phyloP scores from a whole-genome alignment of 1,140 invertebrate species.

The Mya arenaria region DNA sequence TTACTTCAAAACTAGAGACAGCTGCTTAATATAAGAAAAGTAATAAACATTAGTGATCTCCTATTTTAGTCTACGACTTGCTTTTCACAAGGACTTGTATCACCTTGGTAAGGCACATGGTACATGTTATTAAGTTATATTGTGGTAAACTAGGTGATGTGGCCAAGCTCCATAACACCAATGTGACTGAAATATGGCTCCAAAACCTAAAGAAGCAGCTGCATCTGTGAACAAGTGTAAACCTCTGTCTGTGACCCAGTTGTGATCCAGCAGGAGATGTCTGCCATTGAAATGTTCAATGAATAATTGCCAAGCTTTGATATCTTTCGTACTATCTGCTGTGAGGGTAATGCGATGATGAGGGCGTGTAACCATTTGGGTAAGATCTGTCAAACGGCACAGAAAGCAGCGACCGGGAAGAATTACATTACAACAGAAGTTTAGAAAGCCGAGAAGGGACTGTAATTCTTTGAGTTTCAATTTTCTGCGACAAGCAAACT shows the following conservation, averaged over 20 bases:
- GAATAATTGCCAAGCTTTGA: slow-evolving; percentile 26
- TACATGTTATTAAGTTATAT: too few species aligned
- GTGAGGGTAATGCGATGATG: slow-evolving; percentile 40
- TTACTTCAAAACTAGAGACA: too few species aligned
- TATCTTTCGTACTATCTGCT: background rate
- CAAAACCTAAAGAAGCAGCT: slow-evolving; percentile 19
- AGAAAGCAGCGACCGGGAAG: slow-evolving; percentile 34
- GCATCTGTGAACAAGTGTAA: slow-evolving; percentile 55
- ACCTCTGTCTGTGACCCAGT: background rate
- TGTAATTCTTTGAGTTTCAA: slow-evolving; percentile 39
- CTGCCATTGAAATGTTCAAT: too few species aligned
- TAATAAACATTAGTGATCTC: too few species aligned
- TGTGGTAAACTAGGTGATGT: too few species aligned
- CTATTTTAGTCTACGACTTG: too few species aligned
- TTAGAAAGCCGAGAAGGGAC: slow-evolving; percentile 45
- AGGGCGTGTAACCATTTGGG: slow-evolving; percentile 14
- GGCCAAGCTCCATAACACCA: slow-evolving; percentile 49
- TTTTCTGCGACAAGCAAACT: too few species aligned
- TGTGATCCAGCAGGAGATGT: too few species aligned
- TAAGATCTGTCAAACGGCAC: slow-evolving; percentile 43
- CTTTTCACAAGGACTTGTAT: too few species aligned
- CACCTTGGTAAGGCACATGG: too few species aligned
- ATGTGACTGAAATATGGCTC: slow-evolving; percentile 28
- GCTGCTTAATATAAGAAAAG: too few species aligned
- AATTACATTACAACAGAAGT: slow-evolving; percentile 46